Evolutionary conservation across 2,113 vertebrate genomes (phyloP).

Genomic region (Ochotona curzoniae): DNA sequence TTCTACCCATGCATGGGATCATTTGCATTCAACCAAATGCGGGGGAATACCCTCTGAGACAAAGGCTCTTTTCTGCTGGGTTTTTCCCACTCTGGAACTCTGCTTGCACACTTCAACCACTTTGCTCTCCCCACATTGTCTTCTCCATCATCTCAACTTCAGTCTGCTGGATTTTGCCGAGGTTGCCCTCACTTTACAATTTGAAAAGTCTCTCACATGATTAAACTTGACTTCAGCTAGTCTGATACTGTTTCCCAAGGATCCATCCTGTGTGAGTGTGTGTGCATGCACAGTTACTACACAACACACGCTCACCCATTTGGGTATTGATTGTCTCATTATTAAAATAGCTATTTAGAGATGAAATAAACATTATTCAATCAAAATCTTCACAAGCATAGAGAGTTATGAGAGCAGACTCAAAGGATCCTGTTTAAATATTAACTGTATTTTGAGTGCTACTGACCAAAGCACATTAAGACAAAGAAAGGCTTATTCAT

Average conservation of each 20-base stretch:
- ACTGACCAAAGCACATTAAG: background rate
- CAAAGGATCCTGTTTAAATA: constrained; percentile 11
- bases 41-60: background rate
- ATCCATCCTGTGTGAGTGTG: background rate
- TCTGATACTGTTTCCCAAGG: background rate
- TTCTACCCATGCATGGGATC: background rate
- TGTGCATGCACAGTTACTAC: background rate
- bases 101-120: background rate
- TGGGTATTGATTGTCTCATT: background rate
- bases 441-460: background rate
- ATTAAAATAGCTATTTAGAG: background rate
- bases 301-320: background rate
- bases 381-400: constrained; percentile 26
- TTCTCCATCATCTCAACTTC: background rate
- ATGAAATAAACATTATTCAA: background rate
- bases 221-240: background rate
- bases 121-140: background rate
- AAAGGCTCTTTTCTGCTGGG: background rate
- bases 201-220: background rate
- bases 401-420: background rate
- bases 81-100: background rate
- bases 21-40: background rate
- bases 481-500: background rate
- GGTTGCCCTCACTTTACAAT: background rate
- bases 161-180: background rate